Conservation (phyloP, 2,797 vertebrate genomes). For the Oreochromis grahami region DNA sequence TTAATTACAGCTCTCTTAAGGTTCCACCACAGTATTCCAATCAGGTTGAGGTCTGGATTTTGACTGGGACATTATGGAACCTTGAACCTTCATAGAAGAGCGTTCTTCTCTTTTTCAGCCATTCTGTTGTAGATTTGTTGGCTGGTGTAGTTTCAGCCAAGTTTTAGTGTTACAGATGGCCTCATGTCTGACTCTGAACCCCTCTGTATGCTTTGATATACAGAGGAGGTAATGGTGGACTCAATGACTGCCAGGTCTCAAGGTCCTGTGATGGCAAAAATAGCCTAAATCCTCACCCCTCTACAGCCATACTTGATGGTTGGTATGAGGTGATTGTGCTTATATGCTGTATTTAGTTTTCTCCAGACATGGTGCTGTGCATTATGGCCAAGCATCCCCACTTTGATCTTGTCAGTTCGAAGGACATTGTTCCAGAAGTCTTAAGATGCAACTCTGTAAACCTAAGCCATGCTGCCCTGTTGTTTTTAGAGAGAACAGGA, state of each 20-base stretch:
- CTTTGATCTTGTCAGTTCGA: neutral
- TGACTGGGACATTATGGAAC: neutral
- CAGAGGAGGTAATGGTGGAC: neutral
- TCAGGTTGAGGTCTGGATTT: fast-evolving
- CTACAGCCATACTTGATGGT: neutral
- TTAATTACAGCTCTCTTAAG: neutral
- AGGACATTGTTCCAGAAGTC: neutral
- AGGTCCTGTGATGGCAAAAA: fast-evolving
- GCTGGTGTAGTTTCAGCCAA: neutral
- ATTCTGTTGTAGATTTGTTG: neutral
- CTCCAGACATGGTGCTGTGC: fast-evolving
- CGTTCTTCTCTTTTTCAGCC: neutral
- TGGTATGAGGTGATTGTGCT: neutral
- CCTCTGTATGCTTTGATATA: neutral
- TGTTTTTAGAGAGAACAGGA: neutral
- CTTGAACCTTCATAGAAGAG: neutral
- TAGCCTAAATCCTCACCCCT: neutral
- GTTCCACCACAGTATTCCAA: neutral
- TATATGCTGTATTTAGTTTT: neutral
- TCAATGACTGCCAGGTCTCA: neutral
- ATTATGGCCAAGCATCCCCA: fast-evolving
- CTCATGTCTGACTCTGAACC: neutral
- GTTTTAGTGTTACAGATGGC: neutral
- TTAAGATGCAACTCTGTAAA: neutral
- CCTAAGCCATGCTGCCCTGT: neutral